These are phyloP conservation scores for Mesoligia furuncula DNA, from an alignment of 2,888 invertebrate species.

Conservation along the genomic window DNA sequence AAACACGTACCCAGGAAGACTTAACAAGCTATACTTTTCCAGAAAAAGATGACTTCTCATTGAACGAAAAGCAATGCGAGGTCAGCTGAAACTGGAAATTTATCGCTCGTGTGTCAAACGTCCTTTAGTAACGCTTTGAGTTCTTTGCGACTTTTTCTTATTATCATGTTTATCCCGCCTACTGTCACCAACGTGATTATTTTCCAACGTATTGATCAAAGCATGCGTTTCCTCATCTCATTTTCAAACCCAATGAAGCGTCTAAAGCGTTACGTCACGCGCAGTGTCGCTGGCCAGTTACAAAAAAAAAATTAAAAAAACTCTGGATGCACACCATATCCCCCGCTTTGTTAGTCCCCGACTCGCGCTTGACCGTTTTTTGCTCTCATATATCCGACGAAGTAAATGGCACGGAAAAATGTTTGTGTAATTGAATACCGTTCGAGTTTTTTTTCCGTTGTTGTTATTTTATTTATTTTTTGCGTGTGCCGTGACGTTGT, in stretches of 20 bases:
- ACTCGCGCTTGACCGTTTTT: conserved; percentile 62
- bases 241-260: conserved; percentile 46
- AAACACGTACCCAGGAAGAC: not conserved
- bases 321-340: conserved; percentile 43
- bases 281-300: conserved; percentile 31
- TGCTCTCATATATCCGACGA: conserved; percentile 61
- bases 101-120: not conserved
- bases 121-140: conserved; percentile 4
- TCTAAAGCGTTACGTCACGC: conserved; percentile 23
- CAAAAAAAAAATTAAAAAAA: conserved; percentile 49
- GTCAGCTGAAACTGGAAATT: not conserved
- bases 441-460: conserved; percentile 41
- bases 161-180: not conserved
- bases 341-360: conserved; percentile 32
- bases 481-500: conserved; percentile 7
- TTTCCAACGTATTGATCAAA: conserved; percentile 41
- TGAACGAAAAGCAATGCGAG: not conserved
- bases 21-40: not conserved
- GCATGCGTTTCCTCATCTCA: conserved; percentile 30
- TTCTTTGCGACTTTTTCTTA: conserved; percentile 1
- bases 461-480: conserved; percentile 35
- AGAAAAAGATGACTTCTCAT: not conserved
- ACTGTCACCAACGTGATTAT: conserved; percentile 10
- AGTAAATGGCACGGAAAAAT: conserved; percentile 68
- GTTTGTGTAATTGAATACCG: conserved; percentile 68